phyloP scores from a whole-genome alignment of 2,113 vertebrate species.

The Chrysochloris asiatica region DNA sequence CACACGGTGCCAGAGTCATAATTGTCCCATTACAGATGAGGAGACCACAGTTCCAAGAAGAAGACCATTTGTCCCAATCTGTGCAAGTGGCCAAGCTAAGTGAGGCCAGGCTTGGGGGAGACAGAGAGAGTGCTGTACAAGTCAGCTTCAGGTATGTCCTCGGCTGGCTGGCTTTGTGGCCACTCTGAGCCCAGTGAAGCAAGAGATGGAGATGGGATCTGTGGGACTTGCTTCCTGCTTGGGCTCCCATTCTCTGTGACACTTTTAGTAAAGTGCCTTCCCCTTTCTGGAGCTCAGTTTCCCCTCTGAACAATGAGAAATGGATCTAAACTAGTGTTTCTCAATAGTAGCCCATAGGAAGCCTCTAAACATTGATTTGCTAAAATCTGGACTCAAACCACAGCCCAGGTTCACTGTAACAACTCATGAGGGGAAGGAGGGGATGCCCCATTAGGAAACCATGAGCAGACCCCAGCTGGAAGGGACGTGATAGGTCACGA shows the following conservation, averaged over 20 bases:
- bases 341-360: not conserved
- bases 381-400: not conserved
- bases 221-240: not conserved
- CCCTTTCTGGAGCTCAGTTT: not conserved
- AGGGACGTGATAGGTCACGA: not conserved
- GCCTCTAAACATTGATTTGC: not conserved
- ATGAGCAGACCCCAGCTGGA: not conserved
- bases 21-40: not conserved
- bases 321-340: not conserved
- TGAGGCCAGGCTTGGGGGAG: not conserved
- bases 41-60: not conserved
- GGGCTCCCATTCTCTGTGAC: not conserved
- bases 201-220: accelerated
- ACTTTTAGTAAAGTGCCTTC: not conserved
- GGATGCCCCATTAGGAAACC: not conserved
- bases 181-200: not conserved
- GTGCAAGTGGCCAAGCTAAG: not conserved
- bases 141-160: accelerated
- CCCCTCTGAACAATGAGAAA: not conserved
- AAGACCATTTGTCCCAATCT: not conserved
- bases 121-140: not conserved
- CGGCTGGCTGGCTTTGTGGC: accelerated
- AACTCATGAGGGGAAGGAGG: no score
- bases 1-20: not conserved
- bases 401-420: not conserved